Evolutionary conservation across 1,140 invertebrate species (phyloP).

Genomic region (Drosophila pandora): DNA sequence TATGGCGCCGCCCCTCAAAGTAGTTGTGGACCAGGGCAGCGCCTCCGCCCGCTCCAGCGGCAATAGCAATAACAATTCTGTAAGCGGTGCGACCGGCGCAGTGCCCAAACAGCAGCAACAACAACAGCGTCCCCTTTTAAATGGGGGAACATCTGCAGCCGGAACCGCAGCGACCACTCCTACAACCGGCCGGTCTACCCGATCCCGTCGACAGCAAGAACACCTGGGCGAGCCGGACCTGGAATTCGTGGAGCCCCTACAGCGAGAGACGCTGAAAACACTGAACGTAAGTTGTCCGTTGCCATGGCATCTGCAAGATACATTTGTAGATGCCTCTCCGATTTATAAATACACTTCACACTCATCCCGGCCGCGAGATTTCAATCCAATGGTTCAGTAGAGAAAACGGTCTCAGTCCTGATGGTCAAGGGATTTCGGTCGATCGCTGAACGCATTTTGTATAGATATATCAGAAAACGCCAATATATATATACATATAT

Average conservation of each 20-base stretch:
- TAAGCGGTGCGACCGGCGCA: constrained; percentile 46
- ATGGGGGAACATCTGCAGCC: constrained; percentile 14
- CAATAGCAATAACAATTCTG: constrained; percentile 33
- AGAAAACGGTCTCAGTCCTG: constrained; percentile 49
- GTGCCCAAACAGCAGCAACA: constrained; percentile 55
- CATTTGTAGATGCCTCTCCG: constrained; percentile 21
- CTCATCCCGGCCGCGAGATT: constrained; percentile 50
- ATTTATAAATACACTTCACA: constrained; percentile 72
- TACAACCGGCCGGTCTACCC: constrained; percentile 19
- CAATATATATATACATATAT: constrained; percentile 30
- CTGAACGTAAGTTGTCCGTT: constrained; percentile 70
- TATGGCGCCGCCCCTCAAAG: constrained; percentile 63
- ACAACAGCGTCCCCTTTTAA: constrained; percentile 22
- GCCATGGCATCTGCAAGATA: constrained; percentile 36
- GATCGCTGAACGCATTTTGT: constrained; percentile 6
- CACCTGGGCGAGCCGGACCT: constrained; percentile 57
- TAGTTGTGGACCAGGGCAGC: constrained; percentile 44
- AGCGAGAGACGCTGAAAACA: constrained; percentile 55
- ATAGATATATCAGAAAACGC: constrained; percentile 19
- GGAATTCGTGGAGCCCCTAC: constrained; percentile 64
- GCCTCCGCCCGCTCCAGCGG: constrained; percentile 20
- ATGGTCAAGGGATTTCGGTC: constrained; percentile 31
- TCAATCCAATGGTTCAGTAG: constrained; percentile 49
- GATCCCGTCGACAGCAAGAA: constrained; percentile 52
- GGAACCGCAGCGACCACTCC: constrained; percentile 21